Conservation (phyloP, 2,113 vertebrate species). For the Cromileptes altivelis region DNA sequence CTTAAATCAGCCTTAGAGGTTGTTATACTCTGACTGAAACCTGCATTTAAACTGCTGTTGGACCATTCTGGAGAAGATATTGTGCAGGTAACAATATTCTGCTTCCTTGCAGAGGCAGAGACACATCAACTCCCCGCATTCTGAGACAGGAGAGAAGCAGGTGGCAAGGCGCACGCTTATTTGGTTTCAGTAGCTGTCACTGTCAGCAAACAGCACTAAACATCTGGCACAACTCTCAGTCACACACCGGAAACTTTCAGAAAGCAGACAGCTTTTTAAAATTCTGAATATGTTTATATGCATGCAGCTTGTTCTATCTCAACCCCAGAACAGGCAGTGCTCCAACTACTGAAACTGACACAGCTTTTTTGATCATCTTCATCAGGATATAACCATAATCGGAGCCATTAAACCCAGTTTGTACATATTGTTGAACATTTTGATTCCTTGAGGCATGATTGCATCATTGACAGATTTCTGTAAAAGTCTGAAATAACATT, state of each 20-base stretch:
- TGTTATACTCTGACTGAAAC: background rate
- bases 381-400: background rate
- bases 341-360: background rate
- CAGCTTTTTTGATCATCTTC: background rate
- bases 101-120: background rate
- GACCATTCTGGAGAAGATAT: background rate
- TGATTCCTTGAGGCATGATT: background rate
- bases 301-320: background rate
- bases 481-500: background rate
- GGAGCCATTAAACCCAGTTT: background rate
- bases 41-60: background rate
- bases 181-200: background rate
- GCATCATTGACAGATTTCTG: background rate
- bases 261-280: background rate
- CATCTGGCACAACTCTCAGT: slow-evolving; percentile 10
- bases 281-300: background rate
- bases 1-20: background rate
- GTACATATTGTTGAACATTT: background rate
- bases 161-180: background rate
- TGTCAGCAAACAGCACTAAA: slow-evolving; percentile 16
- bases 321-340: background rate
- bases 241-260: background rate
- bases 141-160: slow-evolving; percentile 9
- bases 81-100: background rate
- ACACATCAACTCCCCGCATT: background rate